Conservation (phyloP, 2,888 invertebrate species). For the Hydrotaea diabolus region DNA sequence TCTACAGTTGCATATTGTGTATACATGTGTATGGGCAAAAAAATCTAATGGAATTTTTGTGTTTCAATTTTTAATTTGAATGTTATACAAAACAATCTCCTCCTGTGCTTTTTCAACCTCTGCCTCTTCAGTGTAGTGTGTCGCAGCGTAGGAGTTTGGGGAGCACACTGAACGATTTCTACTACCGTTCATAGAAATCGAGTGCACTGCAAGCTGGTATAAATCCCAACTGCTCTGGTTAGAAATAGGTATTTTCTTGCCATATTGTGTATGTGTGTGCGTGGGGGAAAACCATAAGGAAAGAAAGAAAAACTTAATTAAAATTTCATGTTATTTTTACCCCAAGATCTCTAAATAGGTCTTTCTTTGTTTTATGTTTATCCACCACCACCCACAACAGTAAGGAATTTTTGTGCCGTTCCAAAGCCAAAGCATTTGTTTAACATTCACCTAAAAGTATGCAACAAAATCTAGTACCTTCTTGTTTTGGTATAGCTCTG, state of each 20-base stretch:
- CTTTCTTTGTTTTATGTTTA: not conserved
- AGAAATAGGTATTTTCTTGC: not conserved
- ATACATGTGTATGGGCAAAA: not conserved
- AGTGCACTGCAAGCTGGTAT: not conserved
- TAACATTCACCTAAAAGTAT: slow-evolving; percentile 31
- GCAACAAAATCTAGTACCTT: slow-evolving; percentile 4
- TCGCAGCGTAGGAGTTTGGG: not conserved
- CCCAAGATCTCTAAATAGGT: slow-evolving; percentile 39
- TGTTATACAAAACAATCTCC: slow-evolving; percentile 43
- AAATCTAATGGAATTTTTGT: slow-evolving; percentile 48
- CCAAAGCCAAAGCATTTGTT: slow-evolving; percentile 16
- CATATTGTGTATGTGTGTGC: not conserved
- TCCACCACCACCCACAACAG: not conserved
- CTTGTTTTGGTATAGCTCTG: not conserved
- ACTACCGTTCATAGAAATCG: not conserved
- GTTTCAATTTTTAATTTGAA: slow-evolving; percentile 54
- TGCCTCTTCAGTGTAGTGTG: too few relatives aligned
- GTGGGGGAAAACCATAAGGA: not conserved
- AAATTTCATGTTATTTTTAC: slow-evolving; percentile 49
- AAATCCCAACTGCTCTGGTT: not conserved
- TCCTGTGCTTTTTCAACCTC: not conserved
- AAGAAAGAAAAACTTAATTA: slow-evolving; percentile 39
- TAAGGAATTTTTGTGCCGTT: not conserved
- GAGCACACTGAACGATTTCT: not conserved
- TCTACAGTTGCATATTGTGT: not conserved